These are phyloP conservation scores for Antheraea mylitta DNA, from an alignment of 1,140 invertebrate species.

Conservation along the genomic window DNA sequence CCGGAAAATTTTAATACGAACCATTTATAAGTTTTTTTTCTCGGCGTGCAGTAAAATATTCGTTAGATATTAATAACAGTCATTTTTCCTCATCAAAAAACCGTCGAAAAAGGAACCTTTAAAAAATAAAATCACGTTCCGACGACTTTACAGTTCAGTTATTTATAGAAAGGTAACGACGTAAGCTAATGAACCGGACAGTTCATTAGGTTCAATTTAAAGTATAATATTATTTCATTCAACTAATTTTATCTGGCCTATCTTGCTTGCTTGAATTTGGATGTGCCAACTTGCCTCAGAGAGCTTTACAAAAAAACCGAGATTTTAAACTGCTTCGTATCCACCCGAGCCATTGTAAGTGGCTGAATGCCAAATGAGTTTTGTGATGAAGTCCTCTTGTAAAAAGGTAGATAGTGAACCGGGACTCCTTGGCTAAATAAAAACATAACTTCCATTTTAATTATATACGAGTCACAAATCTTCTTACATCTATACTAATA, in stretches of 20 bases:
- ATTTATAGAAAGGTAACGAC: slow-evolving; percentile 16
- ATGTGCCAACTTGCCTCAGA: slow-evolving; percentile 51
- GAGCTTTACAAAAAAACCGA: slow-evolving; percentile 53
- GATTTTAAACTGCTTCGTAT: slow-evolving; percentile 66
- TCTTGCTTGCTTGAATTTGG: slow-evolving; percentile 37
- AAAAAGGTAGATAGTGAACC: slow-evolving; percentile 59
- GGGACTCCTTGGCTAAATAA: slow-evolving; percentile 38
- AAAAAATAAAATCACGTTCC: slow-evolving; percentile 28
- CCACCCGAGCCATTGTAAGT: slow-evolving; percentile 62
- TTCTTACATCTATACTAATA: background rate
- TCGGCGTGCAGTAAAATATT: slow-evolving; percentile 30
- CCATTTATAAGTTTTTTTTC: slow-evolving; percentile 33
- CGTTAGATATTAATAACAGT: slow-evolving; percentile 35
- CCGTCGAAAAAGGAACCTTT: slow-evolving; percentile 24
- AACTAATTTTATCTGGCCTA: slow-evolving; percentile 9
- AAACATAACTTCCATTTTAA: slow-evolving; percentile 10
- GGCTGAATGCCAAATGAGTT: slow-evolving; percentile 76
- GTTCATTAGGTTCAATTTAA: slow-evolving; percentile 15
- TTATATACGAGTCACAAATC: background rate
- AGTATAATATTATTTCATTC: slow-evolving; percentile 8
- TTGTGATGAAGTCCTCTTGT: slow-evolving; percentile 66
- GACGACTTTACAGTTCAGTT: slow-evolving; percentile 23
- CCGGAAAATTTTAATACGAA: slow-evolving; percentile 32
- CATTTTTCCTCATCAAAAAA: slow-evolving; percentile 31
- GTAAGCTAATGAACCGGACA: slow-evolving; percentile 22